Evolutionary conservation across 2,113 vertebrate species (phyloP).

Genomic region (Orientallactaga bullata): DNA sequence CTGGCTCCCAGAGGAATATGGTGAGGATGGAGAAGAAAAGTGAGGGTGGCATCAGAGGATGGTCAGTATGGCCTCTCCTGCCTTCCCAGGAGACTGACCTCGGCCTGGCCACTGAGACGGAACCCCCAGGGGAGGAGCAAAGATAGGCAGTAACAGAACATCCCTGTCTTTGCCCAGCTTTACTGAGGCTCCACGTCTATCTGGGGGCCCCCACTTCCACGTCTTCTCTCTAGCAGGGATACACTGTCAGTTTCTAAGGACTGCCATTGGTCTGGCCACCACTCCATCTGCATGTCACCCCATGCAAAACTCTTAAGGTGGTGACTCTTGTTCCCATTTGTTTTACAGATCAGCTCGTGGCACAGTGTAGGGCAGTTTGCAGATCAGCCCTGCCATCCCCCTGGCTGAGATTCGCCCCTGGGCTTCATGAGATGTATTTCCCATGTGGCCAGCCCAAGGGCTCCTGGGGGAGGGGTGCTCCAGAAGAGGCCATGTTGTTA

Average conservation of each 20-base stretch:
- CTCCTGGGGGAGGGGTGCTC: neutral
- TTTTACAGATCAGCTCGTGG: neutral
- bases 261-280: too few relatives aligned
- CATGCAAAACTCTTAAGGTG: neutral
- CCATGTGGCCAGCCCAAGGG: neutral
- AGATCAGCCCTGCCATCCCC: neutral
- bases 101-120: too few relatives aligned
- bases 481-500: neutral
- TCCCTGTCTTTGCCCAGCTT: neutral
- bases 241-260: neutral
- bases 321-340: neutral
- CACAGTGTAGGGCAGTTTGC: neutral
- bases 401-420: neutral
- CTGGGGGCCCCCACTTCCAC: neutral
- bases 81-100: neutral
- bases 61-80: neutral
- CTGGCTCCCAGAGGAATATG: neutral
- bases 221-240: neutral
- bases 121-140: too few relatives aligned
- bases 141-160: neutral
- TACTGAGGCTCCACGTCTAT: neutral
- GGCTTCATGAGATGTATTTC: accelerated
- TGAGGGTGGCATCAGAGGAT: neutral
- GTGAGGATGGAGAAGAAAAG: neutral
- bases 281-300: neutral